Base-by-base conservation (phyloP, 2,797 vertebrate species). In the Sciurus vulgaris region DNA sequence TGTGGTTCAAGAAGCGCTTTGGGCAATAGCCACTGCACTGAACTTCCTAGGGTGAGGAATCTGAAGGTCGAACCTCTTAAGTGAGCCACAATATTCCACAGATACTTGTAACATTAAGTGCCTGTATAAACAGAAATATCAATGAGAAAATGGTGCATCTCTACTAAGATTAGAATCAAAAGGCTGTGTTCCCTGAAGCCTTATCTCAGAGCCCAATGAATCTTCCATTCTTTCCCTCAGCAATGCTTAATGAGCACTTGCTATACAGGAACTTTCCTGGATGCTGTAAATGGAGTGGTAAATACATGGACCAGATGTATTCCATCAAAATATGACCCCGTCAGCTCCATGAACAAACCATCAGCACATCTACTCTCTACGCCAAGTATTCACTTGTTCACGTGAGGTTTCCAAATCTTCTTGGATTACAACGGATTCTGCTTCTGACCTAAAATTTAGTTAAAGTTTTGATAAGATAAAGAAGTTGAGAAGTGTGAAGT, bases 61-160 rank as follows among this genome's bases (percentile, higher is more conserved):
- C 47, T 92, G 61, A 97, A 93, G 54, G 69, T 95, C 92, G 93
- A 70, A 74, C 2, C 35, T 87, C 44, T 38, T 83, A 94, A 89
- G 41, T 20, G 84, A 83, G 44, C 10, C 35, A 76, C 38, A n/a
- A 51, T 83, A 67, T 77, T 76, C 89, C 81, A 87, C 12, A 95
- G 17, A 88, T 51, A 61, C 0, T 81, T 73, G 5, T 44, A 84
- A 95, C 59, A 8, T 35, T 56, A 86, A 90, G 22, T 13, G 47
- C 47, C 61, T n/a, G 41, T 67, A 81, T 0, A 47, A 30, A 86
- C 56, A 33, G 33, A 86, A 91, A 82, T 83, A 22, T 56, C 89
- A 78, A 44, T 41, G 3, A 91, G 41, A 94, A 96, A 89, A 38
- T 47, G 67, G 84, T 20, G 44, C 11, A 22, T 65, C 8, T 73